Evolutionary conservation across 2,888 invertebrate species (phyloP).

Genomic region (Crossocerus cetratus): DNA sequence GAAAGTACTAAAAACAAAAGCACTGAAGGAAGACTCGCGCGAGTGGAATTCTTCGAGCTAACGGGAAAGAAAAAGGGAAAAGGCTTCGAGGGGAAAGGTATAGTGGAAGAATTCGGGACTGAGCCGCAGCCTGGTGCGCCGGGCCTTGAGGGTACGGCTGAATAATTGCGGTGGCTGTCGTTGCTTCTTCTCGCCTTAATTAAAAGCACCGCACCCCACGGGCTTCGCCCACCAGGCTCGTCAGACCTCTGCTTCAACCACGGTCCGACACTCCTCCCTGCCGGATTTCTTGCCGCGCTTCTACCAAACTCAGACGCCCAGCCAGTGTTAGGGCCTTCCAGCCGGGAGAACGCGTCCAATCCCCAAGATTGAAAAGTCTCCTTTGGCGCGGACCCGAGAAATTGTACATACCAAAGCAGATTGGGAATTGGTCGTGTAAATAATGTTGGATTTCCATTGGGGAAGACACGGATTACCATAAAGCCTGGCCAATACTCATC

Average conservation of each 20-base stretch:
- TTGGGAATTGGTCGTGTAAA: too few species aligned
- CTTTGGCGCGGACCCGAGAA: too few species aligned
- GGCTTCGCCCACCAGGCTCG: slow-evolving; percentile 20
- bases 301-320: too few species aligned
- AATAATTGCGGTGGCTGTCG: slow-evolving; percentile 61
- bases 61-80: slow-evolving; percentile 10
- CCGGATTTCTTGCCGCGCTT: neutral
- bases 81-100: slow-evolving; percentile 28
- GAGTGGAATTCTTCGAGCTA: neutral
- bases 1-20: too few species aligned
- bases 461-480: too few species aligned
- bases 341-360: too few species aligned
- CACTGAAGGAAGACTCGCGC: slow-evolving; percentile 28
- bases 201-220: slow-evolving; percentile 45
- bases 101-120: slow-evolving; percentile 22
- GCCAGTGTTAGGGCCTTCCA: too few species aligned
- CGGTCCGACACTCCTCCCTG: neutral
- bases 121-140: slow-evolving; percentile 33
- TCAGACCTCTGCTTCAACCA: neutral
- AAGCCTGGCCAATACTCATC: too few species aligned
- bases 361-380: too few species aligned
- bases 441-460: too few species aligned
- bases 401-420: too few species aligned
- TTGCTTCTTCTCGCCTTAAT: slow-evolving; percentile 54
- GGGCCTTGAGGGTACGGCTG: slow-evolving; percentile 50